phyloP scores from a whole-genome alignment of 1,140 invertebrate genomes.

The Cotesia vestalis region DNA sequence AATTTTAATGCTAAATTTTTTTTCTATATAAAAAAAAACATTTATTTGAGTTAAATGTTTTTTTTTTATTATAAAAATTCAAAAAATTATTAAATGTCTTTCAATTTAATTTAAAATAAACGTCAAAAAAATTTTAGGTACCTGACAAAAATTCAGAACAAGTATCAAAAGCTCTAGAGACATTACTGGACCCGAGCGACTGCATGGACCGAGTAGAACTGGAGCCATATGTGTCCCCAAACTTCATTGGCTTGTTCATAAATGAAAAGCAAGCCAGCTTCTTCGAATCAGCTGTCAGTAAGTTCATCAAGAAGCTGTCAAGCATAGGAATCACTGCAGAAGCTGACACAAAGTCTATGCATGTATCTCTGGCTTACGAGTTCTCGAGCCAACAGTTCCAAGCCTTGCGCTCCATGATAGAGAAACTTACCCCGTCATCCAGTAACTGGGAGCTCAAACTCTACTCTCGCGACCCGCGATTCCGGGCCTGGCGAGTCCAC shows the following conservation, averaged over 20 bases:
- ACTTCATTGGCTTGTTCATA: slow-evolving; percentile 89
- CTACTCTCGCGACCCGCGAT: slow-evolving; percentile 82
- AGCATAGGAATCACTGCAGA: slow-evolving; percentile 75
- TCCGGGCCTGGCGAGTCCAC: slow-evolving; percentile 76
- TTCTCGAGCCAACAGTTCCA: slow-evolving; percentile 79
- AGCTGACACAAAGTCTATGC: slow-evolving; percentile 83
- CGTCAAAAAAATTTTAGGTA: slow-evolving; percentile 66
- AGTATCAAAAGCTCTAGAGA: slow-evolving; percentile 72
- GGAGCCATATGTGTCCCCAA: slow-evolving; percentile 83
- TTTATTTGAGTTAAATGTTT: too few species aligned
- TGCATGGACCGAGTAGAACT: slow-evolving; percentile 73
- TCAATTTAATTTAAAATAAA: neutral
- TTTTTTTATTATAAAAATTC: neutral
- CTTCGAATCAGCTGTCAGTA: slow-evolving; percentile 77
- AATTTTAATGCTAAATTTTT: too few species aligned
- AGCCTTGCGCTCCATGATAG: slow-evolving; percentile 76
- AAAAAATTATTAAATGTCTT: neutral
- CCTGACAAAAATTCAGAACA: slow-evolving; percentile 76
- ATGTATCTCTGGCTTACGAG: slow-evolving; percentile 89
- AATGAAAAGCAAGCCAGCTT: slow-evolving; percentile 79
- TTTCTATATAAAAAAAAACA: too few species aligned
- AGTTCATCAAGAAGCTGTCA: slow-evolving; percentile 81
- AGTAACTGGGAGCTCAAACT: slow-evolving; percentile 86
- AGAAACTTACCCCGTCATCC: slow-evolving; percentile 73
- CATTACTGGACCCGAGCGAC: slow-evolving; percentile 74